phyloP scores from a whole-genome alignment of 2,113 vertebrate species.

The Reinhardtius hippoglossoides region DNA sequence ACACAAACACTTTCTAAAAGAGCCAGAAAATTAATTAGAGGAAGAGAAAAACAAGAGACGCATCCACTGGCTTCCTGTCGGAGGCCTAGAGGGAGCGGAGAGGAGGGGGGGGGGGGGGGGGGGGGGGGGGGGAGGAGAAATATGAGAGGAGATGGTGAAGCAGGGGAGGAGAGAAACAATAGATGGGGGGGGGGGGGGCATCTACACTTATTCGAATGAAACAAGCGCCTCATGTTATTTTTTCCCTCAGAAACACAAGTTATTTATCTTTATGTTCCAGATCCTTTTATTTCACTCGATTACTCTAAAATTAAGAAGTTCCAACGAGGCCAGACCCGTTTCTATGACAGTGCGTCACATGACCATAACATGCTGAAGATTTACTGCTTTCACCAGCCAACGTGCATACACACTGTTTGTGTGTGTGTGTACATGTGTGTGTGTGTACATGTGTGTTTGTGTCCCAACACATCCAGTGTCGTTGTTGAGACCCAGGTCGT shows the following conservation, averaged over 20 bases:
- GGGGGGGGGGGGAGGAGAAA: not conserved
- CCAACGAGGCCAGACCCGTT: too few species aligned
- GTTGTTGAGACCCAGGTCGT: not conserved
- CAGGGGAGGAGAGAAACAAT: conserved; percentile 47
- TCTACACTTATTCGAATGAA: too few species aligned
- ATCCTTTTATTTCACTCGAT: too few species aligned
- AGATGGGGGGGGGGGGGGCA: too few species aligned
- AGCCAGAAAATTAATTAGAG: conserved; percentile 46
- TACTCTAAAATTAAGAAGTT: too few species aligned
- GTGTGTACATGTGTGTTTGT: conserved; percentile 24
- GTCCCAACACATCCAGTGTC: conserved; percentile 30
- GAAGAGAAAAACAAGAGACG: conserved; percentile 34
- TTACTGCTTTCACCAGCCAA: conserved; percentile 22
- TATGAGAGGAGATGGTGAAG: not conserved
- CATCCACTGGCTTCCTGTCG: conserved; percentile 15
- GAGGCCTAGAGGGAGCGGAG: not conserved
- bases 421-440: not conserved
- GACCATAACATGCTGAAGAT: not conserved
- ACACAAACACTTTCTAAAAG: conserved; percentile 48
- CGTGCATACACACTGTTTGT: too few species aligned
- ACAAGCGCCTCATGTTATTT: too few species aligned
- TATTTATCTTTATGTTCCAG: too few species aligned
- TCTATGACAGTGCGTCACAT: too few species aligned
- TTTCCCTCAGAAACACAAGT: too few species aligned
- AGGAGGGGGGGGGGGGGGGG: not conserved